Percentiles rank a stretch among this genome's conserved stretches.
phyloP scores from a whole-genome alignment of 92 coral and sea anemone species.

The Porites rus region DNA sequence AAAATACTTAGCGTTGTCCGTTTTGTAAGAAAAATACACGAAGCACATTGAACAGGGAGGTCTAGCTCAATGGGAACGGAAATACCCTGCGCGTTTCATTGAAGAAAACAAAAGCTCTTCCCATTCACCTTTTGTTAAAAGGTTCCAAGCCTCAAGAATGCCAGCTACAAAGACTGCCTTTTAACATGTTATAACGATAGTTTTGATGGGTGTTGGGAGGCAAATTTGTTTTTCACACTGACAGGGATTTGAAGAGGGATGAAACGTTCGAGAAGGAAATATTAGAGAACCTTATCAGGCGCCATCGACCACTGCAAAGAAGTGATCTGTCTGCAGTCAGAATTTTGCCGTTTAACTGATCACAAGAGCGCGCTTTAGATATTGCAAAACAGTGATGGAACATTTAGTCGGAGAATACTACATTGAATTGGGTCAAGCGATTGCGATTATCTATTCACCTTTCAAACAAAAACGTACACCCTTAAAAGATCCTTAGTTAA shows the following conservation, averaged over 20 bases:
- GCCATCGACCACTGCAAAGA: slow-evolving; percentile 4
- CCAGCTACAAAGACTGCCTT: background rate
- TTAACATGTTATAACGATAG: background rate
- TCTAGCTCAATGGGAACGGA: slow-evolving; percentile 50
- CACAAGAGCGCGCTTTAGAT: too few relatives aligned
- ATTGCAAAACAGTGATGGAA: background rate
- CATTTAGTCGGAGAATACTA: too few relatives aligned
- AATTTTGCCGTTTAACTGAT: background rate
- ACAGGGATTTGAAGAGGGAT: slow-evolving; percentile 24
- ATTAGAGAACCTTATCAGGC: slow-evolving; percentile 3
- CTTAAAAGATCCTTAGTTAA: too few relatives aligned
- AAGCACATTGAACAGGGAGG: slow-evolving; percentile 48
- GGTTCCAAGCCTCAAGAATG: slow-evolving; percentile 7
- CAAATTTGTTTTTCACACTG: background rate
- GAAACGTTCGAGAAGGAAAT: background rate
- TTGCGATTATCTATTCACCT: too few relatives aligned
- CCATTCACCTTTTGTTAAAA: slow-evolving; percentile 21
- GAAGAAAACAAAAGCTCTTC: slow-evolving; percentile 34
- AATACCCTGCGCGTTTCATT: slow-evolving; percentile 43
- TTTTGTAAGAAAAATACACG: slow-evolving; percentile 34
- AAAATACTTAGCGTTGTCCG: slow-evolving; percentile 51
- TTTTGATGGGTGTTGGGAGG: background rate
- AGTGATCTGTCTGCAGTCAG: background rate
- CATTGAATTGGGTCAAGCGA: too few relatives aligned
- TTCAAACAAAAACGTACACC: too few relatives aligned